phyloP scores from a whole-genome alignment of 2,797 vertebrate species.

The Gymnothorax reevesii region DNA sequence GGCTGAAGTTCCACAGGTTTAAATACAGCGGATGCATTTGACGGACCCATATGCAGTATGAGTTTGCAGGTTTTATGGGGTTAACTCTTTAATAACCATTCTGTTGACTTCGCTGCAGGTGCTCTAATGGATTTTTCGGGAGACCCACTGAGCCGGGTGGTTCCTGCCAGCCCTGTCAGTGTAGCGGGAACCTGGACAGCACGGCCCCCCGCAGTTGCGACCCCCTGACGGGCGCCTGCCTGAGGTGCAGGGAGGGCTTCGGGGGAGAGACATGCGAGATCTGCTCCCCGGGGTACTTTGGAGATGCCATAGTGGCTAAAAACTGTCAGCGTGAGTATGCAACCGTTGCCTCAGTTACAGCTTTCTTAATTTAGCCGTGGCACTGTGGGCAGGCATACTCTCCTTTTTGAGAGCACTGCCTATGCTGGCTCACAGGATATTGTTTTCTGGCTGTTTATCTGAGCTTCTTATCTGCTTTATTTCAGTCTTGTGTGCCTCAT shows the following conservation, averaged over 20 bases:
- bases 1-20: no score
- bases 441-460: background rate
- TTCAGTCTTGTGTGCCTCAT: background rate
- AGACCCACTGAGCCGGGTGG: conserved; percentile 81
- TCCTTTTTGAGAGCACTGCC: background rate
- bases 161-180: conserved; percentile 85
- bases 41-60: no score
- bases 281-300: conserved; percentile 89
- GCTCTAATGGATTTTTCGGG: conserved; percentile 89
- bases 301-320: conserved; percentile 82
- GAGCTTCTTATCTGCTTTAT: background rate
- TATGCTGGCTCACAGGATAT: background rate
- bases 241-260: conserved; percentile 86
- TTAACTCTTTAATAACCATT: background rate
- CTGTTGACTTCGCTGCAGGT: conserved; percentile 68
- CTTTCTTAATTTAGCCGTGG: background rate
- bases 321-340: conserved; percentile 89
- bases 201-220: conserved; percentile 85
- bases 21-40: no score
- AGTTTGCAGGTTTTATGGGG: no score
- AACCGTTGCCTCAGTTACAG: background rate
- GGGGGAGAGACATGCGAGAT: conserved; percentile 80
- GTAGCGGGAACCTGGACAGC: conserved; percentile 89
- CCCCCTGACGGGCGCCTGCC: conserved; percentile 88
- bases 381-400: background rate